Base-by-base conservation (phyloP, 2,113 vertebrate genomes). In the Talpa occidentalis region DNA sequence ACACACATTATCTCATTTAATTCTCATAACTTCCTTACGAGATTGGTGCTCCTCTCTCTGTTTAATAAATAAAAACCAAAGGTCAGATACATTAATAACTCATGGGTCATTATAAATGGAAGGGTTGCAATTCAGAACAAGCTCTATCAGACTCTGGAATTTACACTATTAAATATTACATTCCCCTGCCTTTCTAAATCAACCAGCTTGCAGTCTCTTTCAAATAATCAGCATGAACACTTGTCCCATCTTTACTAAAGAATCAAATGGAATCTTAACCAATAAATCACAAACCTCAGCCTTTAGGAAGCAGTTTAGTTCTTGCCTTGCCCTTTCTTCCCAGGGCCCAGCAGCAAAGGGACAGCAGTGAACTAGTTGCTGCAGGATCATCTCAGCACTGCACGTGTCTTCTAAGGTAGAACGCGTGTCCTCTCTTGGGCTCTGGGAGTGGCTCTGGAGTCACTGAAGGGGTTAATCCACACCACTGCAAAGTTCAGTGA, bases 401-500 rank as follows among this genome's bases (percentile, higher is more conserved):
- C 97, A 35, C 80, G 73, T 87, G 95, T 94, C 96, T 94, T 80
- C 94, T 1, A 0, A 72, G 70, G 52, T 80, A 52, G 44, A 97
- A 91, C 92, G 94, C 97, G 83, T 93, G 96, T 96, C 96, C 96
- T 94, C 95, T 49, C 80, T 22, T 78, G 56, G 90, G 93, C 90
- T 95, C 96, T 81, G 52, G 0, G 42, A 90, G 5, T 56, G 84
- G 86, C 91, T 66, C 37, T 26, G 88, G 95, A 97, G 95, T 97
- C 96, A 93, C 94, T 95, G 93, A 96, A 98, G 95, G 98, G 98
- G 98, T 98, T 98, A 98, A 98, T 94, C 96, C 97, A 97, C 96
- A 97, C 97, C 98, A 98, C 97, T 98, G 97, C 97, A 89, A 98
- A 98, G 98, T 98, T 98, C 98, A 98, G 97, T 89, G 97, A 98